Conservation (phyloP, 1,140 invertebrate species). For the Pinna nobilis region DNA sequence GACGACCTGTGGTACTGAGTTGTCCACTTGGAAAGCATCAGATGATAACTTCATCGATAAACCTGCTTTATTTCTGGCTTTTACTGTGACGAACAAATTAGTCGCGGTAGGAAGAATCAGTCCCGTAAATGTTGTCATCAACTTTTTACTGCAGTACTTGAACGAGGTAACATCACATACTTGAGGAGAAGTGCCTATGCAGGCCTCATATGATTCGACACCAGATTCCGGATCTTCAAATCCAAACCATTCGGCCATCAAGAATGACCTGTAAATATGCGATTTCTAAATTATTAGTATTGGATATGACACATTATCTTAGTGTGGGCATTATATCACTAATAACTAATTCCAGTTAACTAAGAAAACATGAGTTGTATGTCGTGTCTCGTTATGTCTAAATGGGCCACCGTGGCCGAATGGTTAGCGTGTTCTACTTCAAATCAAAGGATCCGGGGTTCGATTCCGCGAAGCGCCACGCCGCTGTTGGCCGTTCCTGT, state of each 20-base stretch:
- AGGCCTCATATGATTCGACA: conserved; percentile 51
- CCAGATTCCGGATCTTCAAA: conserved; percentile 57
- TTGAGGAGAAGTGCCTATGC: conserved; percentile 25
- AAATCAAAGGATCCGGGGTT: no score
- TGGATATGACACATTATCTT: no score
- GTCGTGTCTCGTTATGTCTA: no score
- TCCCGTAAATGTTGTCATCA: conserved; percentile 18
- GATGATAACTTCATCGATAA: conserved; percentile 36
- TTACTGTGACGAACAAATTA: conserved; percentile 40
- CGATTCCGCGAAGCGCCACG: no score
- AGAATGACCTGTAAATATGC: conserved; percentile 40
- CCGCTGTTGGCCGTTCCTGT: no score
- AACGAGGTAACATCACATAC: conserved; percentile 42
- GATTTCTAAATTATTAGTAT: no score
- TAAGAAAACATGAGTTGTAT: no score
- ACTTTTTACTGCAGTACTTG: conserved; percentile 19
- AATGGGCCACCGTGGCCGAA: no score
- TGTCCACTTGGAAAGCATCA: conserved; percentile 45
- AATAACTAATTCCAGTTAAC: no score
- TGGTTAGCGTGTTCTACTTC: no score
- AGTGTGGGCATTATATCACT: no score
- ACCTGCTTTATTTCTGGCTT: conserved; percentile 46
- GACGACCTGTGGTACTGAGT: conserved; percentile 30
- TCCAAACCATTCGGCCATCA: conserved; percentile 43
- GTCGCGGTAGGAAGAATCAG: conserved; percentile 33